Conservation (phyloP, 1,140 invertebrate species). For the Drosophila albomicans region DNA sequence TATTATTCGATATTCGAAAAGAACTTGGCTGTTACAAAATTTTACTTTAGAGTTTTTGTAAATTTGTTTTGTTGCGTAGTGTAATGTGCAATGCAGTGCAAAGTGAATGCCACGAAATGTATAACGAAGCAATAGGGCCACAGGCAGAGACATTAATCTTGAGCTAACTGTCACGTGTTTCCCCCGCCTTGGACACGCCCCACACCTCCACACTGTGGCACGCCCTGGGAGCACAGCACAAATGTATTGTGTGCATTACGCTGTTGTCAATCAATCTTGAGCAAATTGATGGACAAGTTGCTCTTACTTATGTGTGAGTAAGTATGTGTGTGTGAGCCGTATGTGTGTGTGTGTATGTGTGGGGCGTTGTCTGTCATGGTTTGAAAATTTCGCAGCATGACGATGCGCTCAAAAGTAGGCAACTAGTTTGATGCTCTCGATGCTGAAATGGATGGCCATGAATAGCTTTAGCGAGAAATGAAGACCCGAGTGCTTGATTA, state of each 20-base stretch:
- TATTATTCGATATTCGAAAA: no score
- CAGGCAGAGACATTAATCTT: conserved; percentile 76
- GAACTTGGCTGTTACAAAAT: no score
- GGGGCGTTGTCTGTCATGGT: conserved; percentile 15
- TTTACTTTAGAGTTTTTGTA: no score
- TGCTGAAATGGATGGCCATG: conserved; percentile 3
- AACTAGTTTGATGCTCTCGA: conserved; percentile 45
- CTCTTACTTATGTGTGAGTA: conserved; percentile 59
- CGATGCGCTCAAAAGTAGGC: conserved; percentile 59
- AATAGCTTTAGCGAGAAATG: conserved; percentile 10
- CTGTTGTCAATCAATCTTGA: conserved; percentile 82
- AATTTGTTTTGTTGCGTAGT: conserved; percentile 27
- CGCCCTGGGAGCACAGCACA: conserved; percentile 25
- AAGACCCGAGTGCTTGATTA: conserved; percentile 49
- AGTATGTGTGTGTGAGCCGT: background rate
- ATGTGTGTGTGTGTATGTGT: background rate
- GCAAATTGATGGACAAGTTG: conserved; percentile 84
- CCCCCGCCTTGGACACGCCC: conserved; percentile 33
- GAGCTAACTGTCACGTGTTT: conserved; percentile 66
- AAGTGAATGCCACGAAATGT: conserved; percentile 61
- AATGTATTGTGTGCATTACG: conserved; percentile 83
- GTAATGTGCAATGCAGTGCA: conserved; percentile 52
- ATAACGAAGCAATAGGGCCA: conserved; percentile 65
- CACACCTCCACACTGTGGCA: conserved; percentile 2
- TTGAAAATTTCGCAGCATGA: conserved; percentile 18